Evolutionary conservation across 1,140 invertebrate genomes (phyloP), one percentile per base, ranked within the genome.

Genomic region (Vanessa tameamea): DNA sequence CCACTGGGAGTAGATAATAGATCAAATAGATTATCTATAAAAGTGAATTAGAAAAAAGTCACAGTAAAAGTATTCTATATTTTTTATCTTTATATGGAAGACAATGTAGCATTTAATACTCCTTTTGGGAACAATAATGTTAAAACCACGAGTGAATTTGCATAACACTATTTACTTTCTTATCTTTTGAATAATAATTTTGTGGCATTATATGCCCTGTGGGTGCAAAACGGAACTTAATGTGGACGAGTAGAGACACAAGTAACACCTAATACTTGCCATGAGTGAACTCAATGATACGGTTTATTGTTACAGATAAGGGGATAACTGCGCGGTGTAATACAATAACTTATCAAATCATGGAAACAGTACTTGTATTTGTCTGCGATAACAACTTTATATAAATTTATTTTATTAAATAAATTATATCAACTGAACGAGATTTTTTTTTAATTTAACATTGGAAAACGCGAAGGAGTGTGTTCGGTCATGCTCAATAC

Each of bases 301-400:
- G 53, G 53, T 57, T 57, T 64, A 64, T 64, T 37, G 63, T 13
- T 48, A 37, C 14, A 20, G 63, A 64, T 64, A 64, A 64, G 63
- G 13, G n/a, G 47, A 64, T 47, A 64, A 20, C 50, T 53, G 50
- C 50, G 53, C 53, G 53, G 53, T 53, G 51, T 57, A 48, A 64
- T 64, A 64, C 63, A 64, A 64, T 48, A 48, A 64, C 63, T 64
- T 64, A 64, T 64, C 63, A 64, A 64, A 64, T 64, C 63, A 48
- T 48, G 47, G 63, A 64, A 64, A 47, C 47, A 64, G 47, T 64
- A 64, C 43, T 64, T 48, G 16, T 64, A 48, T 64, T 64, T 64
- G 63, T 23, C 43, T 15, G 47, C 9, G 63, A 64, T 64, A 64
- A 64, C 43, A 16, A 64, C 1, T 31, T 47, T 23, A 64, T 48